Evolutionary conservation across 2,888 invertebrate species (phyloP).

Genomic region (Melinaea marsaeus): DNA sequence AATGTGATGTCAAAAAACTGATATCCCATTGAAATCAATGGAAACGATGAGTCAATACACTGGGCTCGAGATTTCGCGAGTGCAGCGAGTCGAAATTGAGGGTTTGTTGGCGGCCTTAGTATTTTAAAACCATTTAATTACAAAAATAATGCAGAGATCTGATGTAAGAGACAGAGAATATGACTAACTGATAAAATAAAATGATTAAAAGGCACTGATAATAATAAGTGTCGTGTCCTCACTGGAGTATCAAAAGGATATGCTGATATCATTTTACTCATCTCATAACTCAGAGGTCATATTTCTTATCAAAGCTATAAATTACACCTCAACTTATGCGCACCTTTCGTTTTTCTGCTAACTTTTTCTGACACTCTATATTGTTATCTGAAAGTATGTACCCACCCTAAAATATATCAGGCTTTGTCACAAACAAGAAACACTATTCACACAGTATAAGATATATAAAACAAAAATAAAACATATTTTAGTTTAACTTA

Average conservation of each 20-base stretch:
- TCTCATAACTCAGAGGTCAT: constrained; percentile 5
- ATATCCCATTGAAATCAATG: too few relatives aligned
- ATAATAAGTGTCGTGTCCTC: neutral
- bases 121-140: too few relatives aligned
- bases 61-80: too few relatives aligned
- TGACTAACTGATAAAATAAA: neutral
- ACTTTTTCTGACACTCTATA: neutral
- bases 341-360: neutral
- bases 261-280: neutral
- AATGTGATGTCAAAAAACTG: too few relatives aligned
- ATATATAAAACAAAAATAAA: too few relatives aligned
- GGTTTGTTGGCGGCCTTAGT: too few relatives aligned
- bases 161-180: neutral
- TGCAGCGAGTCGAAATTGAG: too few relatives aligned
- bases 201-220: neutral
- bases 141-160: neutral
- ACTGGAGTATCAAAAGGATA: neutral
- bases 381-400: neutral
- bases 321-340: constrained; percentile 12
- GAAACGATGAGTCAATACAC: too few relatives aligned
- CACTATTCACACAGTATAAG: too few relatives aligned
- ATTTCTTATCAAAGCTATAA: constrained; percentile 17
- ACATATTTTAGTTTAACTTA: neutral
- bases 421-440: too few relatives aligned
- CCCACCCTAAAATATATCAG: too few relatives aligned